Evolutionary conservation across 2,797 vertebrate genomes (phyloP).

Genomic region (Miichthys miiuy): DNA sequence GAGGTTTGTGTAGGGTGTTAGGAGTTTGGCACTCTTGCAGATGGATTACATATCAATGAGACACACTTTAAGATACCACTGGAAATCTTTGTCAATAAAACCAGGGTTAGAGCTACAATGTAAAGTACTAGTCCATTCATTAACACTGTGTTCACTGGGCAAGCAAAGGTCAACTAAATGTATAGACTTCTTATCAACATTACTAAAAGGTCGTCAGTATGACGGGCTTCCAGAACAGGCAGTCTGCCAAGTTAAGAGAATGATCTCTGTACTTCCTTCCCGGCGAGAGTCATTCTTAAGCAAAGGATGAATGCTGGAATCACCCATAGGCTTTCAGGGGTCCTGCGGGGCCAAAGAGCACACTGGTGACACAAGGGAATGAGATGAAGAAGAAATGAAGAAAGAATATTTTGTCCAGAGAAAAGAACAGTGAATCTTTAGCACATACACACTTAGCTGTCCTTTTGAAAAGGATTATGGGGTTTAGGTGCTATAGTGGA

Average conservation of each 20-base stretch:
- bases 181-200: slow-evolving; percentile 47
- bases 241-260: slow-evolving; percentile 48
- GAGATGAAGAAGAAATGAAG: slow-evolving; percentile 39
- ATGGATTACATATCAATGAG: slow-evolving; percentile 60
- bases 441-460: slow-evolving; percentile 65
- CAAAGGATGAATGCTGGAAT: slow-evolving; percentile 64
- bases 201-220: slow-evolving; percentile 34
- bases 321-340: slow-evolving; percentile 55
- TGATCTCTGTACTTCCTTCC: slow-evolving; percentile 42
- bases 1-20: slow-evolving; percentile 49
- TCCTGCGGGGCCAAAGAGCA: slow-evolving; percentile 54
- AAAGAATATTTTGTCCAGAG: slow-evolving; percentile 52
- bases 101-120: slow-evolving; percentile 17
- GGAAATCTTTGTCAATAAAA: slow-evolving; percentile 31
- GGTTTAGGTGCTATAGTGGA: slow-evolving; percentile 70
- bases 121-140: slow-evolving; percentile 35
- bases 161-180: slow-evolving; percentile 43
- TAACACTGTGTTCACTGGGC: slow-evolving; percentile 29
- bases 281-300: slow-evolving; percentile 46
- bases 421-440: slow-evolving; percentile 69
- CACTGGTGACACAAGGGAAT: slow-evolving; percentile 46
- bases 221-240: slow-evolving; percentile 42
- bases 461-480: slow-evolving; percentile 73
- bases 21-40: slow-evolving; percentile 46
- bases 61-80: slow-evolving; percentile 35